These are phyloP conservation scores for Lasiurus borealis DNA, from an alignment of 2,113 vertebrate genomes.

Conservation along the genomic window DNA sequence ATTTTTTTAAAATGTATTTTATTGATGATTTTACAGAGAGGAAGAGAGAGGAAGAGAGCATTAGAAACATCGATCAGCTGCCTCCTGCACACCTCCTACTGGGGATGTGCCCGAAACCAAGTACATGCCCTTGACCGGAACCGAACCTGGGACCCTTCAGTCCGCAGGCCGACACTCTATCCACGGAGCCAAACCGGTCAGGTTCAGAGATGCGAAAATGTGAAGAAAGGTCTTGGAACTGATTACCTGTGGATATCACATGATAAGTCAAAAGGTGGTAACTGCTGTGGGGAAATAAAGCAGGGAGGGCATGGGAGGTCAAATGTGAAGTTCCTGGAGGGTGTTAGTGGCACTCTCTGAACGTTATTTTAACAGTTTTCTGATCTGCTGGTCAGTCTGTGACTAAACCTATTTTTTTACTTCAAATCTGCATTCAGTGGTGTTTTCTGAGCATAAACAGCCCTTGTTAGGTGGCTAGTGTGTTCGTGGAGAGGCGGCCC, in stretches of 20 bases:
- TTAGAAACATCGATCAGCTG: no score
- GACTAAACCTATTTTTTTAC: slow-evolving; percentile 33
- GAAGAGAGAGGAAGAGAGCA: no score
- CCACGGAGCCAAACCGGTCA: no score
- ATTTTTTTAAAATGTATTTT: no score
- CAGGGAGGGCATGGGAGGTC: neutral
- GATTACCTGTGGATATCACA: neutral
- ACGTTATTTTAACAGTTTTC: neutral
- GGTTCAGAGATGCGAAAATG: neutral
- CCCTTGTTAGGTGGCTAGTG: neutral
- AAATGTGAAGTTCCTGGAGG: neutral
- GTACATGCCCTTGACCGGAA: no score
- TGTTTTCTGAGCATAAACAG: neutral
- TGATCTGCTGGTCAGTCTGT: neutral
- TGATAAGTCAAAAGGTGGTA: neutral
- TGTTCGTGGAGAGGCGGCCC: neutral
- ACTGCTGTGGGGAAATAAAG: neutral
- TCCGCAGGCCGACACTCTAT: no score
- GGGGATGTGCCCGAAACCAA: no score
- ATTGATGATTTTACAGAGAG: no score
- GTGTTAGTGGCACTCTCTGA: neutral
- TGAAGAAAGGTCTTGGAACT: neutral
- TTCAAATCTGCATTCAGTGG: neutral
- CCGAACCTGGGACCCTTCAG: no score
- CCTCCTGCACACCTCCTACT: no score